phyloP scores from a whole-genome alignment of 2,888 invertebrate genomes.

The Standfussiana lucernea region DNA sequence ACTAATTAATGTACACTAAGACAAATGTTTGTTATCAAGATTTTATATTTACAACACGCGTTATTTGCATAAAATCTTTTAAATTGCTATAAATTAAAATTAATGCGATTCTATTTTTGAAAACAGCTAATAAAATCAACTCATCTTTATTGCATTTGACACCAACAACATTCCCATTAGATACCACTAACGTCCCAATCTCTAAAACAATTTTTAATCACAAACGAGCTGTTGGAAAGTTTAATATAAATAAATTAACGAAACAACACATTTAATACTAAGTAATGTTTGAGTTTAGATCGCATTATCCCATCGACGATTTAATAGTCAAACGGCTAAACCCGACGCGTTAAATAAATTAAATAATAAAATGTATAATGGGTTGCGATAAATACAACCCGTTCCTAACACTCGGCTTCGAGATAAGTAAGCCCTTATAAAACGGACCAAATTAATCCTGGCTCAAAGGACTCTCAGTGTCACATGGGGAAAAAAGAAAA shows the following conservation, averaged over 20 bases:
- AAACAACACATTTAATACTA: conserved; percentile 80
- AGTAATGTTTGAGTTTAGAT: conserved; percentile 86
- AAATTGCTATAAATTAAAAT: conserved; percentile 63
- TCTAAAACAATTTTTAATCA: conserved; percentile 53
- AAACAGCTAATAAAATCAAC: conserved; percentile 24
- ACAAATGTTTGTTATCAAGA: conserved; percentile 82
- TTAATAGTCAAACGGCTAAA: conserved; percentile 89
- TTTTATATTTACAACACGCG: conserved; percentile 74
- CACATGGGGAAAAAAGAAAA: conserved; percentile 81
- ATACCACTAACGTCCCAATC: conserved; percentile 46
- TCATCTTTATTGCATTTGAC: conserved; percentile 28
- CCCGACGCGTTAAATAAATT: conserved; percentile 89
- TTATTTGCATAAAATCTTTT: conserved; percentile 72
- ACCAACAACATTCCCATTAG: conserved; percentile 25
- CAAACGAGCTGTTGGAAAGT: conserved; percentile 60
- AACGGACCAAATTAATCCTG: conserved; percentile 89
- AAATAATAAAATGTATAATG: conserved; percentile 91
- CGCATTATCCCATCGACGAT: conserved; percentile 87
- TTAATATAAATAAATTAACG: conserved; percentile 76
- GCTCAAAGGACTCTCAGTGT: conserved; percentile 85
- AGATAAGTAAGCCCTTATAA: conserved; percentile 90
- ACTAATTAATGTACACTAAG: conserved; percentile 83
- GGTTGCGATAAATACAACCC: conserved; percentile 89
- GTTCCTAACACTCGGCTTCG: conserved; percentile 84
- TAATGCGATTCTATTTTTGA: conserved; percentile 35